Evolutionary conservation across 2,113 vertebrate genomes (phyloP).

Genomic region (Scomber japonicus): DNA sequence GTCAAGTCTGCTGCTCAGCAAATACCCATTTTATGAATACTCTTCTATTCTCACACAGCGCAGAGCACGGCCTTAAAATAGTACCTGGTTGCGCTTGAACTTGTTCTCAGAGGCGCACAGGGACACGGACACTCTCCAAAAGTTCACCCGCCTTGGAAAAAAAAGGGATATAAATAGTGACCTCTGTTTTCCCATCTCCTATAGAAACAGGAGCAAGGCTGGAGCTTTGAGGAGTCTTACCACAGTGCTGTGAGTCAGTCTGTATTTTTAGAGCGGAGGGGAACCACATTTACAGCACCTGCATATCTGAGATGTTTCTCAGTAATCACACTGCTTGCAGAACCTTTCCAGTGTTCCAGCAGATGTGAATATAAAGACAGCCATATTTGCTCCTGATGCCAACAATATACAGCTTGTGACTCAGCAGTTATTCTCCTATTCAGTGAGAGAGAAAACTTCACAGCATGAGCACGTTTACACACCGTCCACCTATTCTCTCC

Average conservation of each 20-base stretch:
- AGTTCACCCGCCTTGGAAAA: constrained; percentile 65
- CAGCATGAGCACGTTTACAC: background rate
- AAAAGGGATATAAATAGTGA: constrained; percentile 66
- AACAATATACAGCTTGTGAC: background rate
- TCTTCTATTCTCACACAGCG: constrained; percentile 54
- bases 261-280: constrained; percentile 66
- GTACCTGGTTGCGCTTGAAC: constrained; percentile 56
- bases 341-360: constrained; percentile 22
- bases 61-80: constrained; percentile 72
- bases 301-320: constrained; percentile 45
- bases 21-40: constrained; percentile 61
- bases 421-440: background rate
- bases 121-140: constrained; percentile 44
- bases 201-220: constrained; percentile 44
- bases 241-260: constrained; percentile 41
- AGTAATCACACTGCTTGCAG: constrained; percentile 5
- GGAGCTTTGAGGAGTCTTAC: constrained; percentile 29
- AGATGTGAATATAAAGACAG: constrained; percentile 18
- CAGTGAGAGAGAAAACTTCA: background rate
- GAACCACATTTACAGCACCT: constrained; percentile 24
- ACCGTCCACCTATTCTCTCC: background rate
- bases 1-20: constrained; percentile 41
- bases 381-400: background rate
- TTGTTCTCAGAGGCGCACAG: constrained; percentile 42
- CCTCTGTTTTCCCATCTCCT: constrained; percentile 53